Conservation (phyloP, 2,113 vertebrate genomes). For the Geococcyx californianus region DNA sequence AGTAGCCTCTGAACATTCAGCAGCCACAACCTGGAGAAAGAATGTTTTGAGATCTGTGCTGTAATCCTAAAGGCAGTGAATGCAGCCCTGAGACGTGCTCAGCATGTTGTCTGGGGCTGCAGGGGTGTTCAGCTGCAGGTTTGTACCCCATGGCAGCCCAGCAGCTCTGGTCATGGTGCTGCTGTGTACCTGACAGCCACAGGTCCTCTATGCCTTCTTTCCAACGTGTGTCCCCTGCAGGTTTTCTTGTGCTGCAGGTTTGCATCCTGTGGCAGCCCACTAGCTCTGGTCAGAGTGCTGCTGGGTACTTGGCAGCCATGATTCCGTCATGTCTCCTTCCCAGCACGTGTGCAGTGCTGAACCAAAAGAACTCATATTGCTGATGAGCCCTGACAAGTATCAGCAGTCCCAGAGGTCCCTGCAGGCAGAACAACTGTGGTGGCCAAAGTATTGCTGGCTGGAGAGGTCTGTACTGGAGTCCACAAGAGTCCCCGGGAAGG, state of each 20-base stretch:
- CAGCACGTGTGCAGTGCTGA: fast-evolving
- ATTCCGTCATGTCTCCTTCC: neutral
- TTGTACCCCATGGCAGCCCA: too few species aligned
- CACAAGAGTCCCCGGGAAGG: neutral
- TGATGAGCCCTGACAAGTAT: neutral
- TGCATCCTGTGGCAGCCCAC: too few species aligned
- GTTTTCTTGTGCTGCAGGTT: neutral
- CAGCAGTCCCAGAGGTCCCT: neutral
- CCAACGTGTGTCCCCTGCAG: too few species aligned
- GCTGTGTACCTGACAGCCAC: too few species aligned
- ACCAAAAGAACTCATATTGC: neutral
- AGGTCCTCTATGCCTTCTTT: neutral
- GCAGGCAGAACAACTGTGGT: neutral
- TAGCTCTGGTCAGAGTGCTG: too few species aligned
- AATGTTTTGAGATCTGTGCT: neutral
- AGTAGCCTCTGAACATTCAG: neutral
- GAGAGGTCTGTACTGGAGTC: neutral
- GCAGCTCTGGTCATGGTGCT: too few species aligned
- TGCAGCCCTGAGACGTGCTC: neutral
- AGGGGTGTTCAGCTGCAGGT: too few species aligned
- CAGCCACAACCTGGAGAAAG: neutral
- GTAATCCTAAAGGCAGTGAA: neutral
- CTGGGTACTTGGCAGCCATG: too few species aligned
- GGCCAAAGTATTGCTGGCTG: neutral
- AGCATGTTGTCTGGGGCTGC: neutral